Evolutionary conservation across 2,888 invertebrate genomes (phyloP), one percentile per base, ranked within the genome.

Genomic region (Epistrophe grossulariae): DNA sequence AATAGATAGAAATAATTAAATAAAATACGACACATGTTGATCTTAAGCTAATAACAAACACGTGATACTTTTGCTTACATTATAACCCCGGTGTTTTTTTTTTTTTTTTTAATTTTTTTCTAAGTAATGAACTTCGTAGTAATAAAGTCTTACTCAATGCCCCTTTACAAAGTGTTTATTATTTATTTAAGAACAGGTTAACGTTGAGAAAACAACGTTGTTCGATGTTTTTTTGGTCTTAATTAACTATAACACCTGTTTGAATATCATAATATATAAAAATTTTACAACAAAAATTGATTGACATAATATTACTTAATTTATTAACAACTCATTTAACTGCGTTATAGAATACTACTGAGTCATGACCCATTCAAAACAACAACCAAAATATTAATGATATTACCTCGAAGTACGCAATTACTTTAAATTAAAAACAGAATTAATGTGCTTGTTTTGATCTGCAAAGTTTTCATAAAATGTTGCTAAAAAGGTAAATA

Each of bases 41-140:
- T 57, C 2, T 57, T 31, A 17, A 57, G 57, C 15, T 59, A 59
- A 59, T 59, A 59, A 17, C 35, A 59, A 35, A 35, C 59, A 59
- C 59, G 59, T 59, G 38, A 11, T 35, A 8, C 8, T 7, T 31
- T 35, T 59, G 35, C 10, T n/a, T 17, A 17, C 57, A 57, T 57
- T 35, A 35, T 35, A 59, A 4, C 2, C 6, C 35, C 59, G 13
- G 17, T 59, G 35, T 59, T 59, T 9, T n/a, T n/a, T 59, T 59
- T n/a, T 59, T 11, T 59, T 59, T 8, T 31, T n/a, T n/a, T n/a
- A n/a, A 35, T 2, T 24, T 24, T 24, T 24, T 59, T n/a, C 52
- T 48, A 38, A 38, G 35, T 11, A 11, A 59, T 59, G 17, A 59
- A 38, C 17, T 59, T 17, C 6, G 3, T 59, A 2, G 24, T 24